Conservation (phyloP, 92 coral and sea anemone species). For the Metridium senile region DNA sequence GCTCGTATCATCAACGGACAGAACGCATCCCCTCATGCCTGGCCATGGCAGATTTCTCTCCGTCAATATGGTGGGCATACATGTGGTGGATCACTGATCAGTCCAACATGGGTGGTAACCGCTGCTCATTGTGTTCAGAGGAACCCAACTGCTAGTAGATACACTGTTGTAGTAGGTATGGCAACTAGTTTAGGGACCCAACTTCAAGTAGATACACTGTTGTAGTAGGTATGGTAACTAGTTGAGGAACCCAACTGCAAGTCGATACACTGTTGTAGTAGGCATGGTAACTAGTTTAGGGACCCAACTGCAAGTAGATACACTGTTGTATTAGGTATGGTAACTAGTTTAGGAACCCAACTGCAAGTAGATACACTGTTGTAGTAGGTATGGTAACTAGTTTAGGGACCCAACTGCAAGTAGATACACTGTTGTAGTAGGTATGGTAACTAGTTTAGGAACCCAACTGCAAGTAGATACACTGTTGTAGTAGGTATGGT, state of each 20-base stretch:
- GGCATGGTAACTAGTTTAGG: background rate
- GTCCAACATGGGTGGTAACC: slow-evolving; percentile 60
- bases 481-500: slow-evolving; percentile 13
- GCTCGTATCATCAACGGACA: slow-evolving; percentile 64
- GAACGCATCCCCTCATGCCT: slow-evolving; percentile 56
- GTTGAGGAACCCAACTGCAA: slow-evolving; percentile 24
- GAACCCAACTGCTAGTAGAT: slow-evolving; percentile 21
- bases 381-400: background rate
- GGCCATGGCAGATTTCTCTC: slow-evolving; percentile 74
- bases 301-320: slow-evolving; percentile 26
- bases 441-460: too few species aligned
- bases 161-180: slow-evolving; percentile 22
- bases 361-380: slow-evolving; percentile 28
- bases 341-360: too few species aligned
- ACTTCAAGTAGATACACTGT: slow-evolving; percentile 38
- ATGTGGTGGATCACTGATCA: slow-evolving; percentile 67
- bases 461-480: slow-evolving; percentile 9
- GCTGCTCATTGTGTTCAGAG: slow-evolving; percentile 65
- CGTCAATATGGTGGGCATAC: slow-evolving; percentile 44
- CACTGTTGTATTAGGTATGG: slow-evolving; percentile 15
- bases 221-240: background rate
- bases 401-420: background rate
- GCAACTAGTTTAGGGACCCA: slow-evolving; percentile 14
- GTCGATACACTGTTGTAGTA: slow-evolving; percentile 29
- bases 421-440: slow-evolving; percentile 28